Evolutionary conservation across 1,140 invertebrate species (phyloP).

Genomic region (Hycleus phaleratus): DNA sequence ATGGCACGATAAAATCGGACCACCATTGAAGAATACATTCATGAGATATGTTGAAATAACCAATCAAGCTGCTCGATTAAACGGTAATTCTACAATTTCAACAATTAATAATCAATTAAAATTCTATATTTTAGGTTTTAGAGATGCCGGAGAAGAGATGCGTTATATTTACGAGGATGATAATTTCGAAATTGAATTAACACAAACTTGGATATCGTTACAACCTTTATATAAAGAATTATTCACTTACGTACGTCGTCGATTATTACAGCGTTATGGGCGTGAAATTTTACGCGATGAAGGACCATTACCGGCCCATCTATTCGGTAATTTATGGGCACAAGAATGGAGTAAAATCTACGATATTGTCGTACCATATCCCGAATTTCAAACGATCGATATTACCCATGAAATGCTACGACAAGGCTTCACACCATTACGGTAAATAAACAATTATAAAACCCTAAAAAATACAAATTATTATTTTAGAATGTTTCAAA

Average conservation of each 20-base stretch:
- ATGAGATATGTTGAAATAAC: conserved; percentile 68
- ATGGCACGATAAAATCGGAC: conserved; percentile 71
- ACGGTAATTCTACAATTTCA: conserved; percentile 48
- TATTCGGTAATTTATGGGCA: conserved; percentile 79
- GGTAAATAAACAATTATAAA: conserved; percentile 40
- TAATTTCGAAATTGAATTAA: conserved; percentile 60
- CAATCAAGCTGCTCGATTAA: conserved; percentile 69
- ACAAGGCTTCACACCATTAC: conserved; percentile 62
- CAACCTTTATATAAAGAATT: conserved; percentile 77
- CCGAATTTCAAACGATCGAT: conserved; percentile 60
- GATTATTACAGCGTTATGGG: conserved; percentile 63
- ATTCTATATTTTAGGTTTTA: conserved; percentile 50
- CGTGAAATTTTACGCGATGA: conserved; percentile 52
- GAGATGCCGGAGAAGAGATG: conserved; percentile 72
- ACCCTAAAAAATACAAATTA: conserved; percentile 4
- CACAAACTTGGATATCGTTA: conserved; percentile 63
- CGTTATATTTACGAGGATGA: conserved; percentile 59
- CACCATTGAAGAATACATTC: conserved; percentile 65
- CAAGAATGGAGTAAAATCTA: conserved; percentile 77
- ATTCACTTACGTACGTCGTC: conserved; percentile 73
- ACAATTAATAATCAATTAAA: background rate
- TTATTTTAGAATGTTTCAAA: conserved; percentile 61
- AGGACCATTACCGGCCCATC: conserved; percentile 68
- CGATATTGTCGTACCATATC: conserved; percentile 71
- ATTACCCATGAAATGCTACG: conserved; percentile 67